These are phyloP conservation scores for Keiferia lycopersicella DNA, from an alignment of 2,888 invertebrate genomes.

Conservation along the genomic window DNA sequence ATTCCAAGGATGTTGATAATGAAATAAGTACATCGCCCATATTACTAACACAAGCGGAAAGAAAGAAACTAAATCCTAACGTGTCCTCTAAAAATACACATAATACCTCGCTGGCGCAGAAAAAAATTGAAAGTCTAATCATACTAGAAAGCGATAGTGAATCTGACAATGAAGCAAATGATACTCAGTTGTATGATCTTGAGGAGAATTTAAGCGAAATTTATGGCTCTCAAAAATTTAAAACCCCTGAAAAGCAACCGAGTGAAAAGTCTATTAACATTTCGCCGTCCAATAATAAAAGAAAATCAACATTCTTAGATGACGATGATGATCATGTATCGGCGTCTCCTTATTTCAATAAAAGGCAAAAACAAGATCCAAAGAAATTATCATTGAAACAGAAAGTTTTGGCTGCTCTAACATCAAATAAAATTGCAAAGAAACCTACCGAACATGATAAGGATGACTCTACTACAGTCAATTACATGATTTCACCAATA, in stretches of 20 bases:
- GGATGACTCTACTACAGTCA: conserved; percentile 43
- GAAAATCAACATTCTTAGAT: conserved; percentile 50
- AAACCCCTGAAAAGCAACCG: background rate
- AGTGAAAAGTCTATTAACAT: background rate
- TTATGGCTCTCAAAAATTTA: conserved; percentile 11
- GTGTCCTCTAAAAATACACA: conserved; percentile 33
- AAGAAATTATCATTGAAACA: conserved; percentile 56
- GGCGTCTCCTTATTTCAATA: conserved; percentile 68
- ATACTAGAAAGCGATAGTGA: conserved; percentile 70
- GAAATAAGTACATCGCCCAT: conserved; percentile 64
- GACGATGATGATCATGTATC: conserved; percentile 45
- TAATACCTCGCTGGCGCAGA: conserved; percentile 34
- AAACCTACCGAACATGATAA: conserved; percentile 32
- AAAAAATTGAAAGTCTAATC: conserved; percentile 52
- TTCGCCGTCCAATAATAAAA: conserved; percentile 40
- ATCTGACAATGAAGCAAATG: conserved; percentile 44
- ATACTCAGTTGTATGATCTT: conserved; percentile 50
- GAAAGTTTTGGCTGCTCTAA: conserved; percentile 59
- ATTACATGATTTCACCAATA: conserved; percentile 43
- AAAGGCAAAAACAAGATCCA: conserved; percentile 49
- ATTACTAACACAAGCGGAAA: conserved; percentile 62
- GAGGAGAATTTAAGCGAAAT: conserved; percentile 36
- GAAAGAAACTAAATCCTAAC: conserved; percentile 40
- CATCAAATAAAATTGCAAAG: conserved; percentile 45
- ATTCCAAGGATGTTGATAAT: conserved; percentile 34